Conservation (phyloP, 1,140 invertebrate species). For the Chrysoperla carnea region DNA sequence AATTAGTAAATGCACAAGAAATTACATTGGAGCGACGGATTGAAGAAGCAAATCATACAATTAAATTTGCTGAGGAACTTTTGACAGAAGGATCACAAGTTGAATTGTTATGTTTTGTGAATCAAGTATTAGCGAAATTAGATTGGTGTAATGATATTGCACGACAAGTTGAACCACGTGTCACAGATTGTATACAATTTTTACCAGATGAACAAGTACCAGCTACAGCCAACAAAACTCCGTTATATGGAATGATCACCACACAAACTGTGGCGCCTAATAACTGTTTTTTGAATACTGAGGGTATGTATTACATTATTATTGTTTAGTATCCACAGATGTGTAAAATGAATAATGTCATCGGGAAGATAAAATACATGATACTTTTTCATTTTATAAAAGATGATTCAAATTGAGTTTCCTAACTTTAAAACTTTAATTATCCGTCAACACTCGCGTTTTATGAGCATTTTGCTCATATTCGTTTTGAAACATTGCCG, state of each 20-base stretch:
- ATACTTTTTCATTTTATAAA: too few species aligned
- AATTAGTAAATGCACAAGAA: conserved; percentile 24
- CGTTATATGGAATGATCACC: conserved; percentile 29
- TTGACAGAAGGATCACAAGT: conserved; percentile 43
- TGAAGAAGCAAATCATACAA: conserved; percentile 29
- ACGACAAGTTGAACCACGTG: conserved; percentile 11
- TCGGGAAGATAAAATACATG: too few species aligned
- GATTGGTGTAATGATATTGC: conserved; percentile 31
- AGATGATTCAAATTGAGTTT: too few species aligned
- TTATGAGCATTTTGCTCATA: too few species aligned
- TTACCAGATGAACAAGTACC: conserved; percentile 25
- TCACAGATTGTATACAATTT: conserved; percentile 28
- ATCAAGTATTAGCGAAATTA: conserved; percentile 39
- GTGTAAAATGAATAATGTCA: too few species aligned
- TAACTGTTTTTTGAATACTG: conserved; percentile 28
- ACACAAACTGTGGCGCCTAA: conserved; percentile 36
- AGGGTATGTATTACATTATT: too few species aligned
- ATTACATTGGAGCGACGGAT: conserved; percentile 26
- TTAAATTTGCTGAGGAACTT: conserved; percentile 39
- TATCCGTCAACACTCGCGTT: too few species aligned
- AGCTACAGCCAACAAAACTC: conserved; percentile 21
- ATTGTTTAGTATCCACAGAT: too few species aligned
- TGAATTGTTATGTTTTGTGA: conserved; percentile 44
- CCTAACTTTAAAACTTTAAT: too few species aligned
- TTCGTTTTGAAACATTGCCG: too few species aligned